Evolutionary conservation across 2,888 invertebrate genomes (phyloP), one percentile per base, ranked within the genome.

Genomic region (Ichneumon xanthorius): DNA sequence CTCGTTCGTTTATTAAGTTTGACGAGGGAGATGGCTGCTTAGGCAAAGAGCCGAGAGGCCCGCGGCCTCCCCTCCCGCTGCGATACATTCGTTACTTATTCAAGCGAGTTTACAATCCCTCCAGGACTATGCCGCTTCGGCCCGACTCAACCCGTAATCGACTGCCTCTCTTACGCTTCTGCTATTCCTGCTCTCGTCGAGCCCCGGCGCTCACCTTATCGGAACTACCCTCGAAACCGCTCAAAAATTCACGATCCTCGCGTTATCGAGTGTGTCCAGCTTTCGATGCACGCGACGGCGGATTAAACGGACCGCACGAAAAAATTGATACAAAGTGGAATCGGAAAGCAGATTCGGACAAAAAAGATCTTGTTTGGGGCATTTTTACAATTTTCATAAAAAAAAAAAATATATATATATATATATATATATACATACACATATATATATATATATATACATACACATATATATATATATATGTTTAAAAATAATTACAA

Each of bases 41-140:
- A 92, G 90, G 90, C 92, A 92, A 92, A 92, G 92, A 92, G 92
- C 92, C 90, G 88, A 88, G 82, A 80, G 68, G 70, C 61, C 71
- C 70, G 22, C 68, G 80, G 71, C 65, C 65, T 58, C 50, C 48
- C 63, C 70, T 77, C 26, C 63, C 63, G 61, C 68, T 80, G 89
- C 92, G 90, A 93, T 92, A 92, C 89, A 91, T 91, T 90, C 92
- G 91, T 93, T 93, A 93, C 92, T 94, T 93, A 93, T 94, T 93
- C 92, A 93, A 90, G 89, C 87, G 92, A 93, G 92, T 93, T 94
- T 93, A 93, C 92, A 93, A 93, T 93, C 92, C 93, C 92, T 91
- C 91, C 72, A 77, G 82, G 80, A 80, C 70, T 80, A 50, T 55
- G 65, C 50, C 40, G 55, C 63, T 33, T 22, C 58, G 19, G 72